Conservation (phyloP, 2,888 invertebrate genomes). For the Hanleya hanleyi region DNA sequence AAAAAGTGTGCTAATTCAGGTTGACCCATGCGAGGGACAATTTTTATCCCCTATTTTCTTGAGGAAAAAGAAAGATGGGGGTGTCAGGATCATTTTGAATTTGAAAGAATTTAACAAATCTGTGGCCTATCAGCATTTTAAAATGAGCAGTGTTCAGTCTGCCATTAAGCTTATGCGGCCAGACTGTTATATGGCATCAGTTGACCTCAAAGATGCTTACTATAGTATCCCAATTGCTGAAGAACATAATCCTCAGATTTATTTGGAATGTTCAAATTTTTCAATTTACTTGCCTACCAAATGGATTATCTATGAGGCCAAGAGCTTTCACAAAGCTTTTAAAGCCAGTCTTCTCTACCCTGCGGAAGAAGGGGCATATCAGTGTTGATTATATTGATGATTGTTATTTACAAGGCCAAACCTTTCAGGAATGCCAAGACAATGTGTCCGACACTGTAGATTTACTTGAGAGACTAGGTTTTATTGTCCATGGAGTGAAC, state of each 20-base stretch:
- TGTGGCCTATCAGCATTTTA: conserved; percentile 20
- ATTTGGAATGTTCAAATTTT: conserved; percentile 26
- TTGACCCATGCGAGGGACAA: not conserved
- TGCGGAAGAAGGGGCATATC: conserved; percentile 26
- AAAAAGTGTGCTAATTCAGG: conserved; percentile 1
- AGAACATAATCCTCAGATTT: conserved; percentile 30
- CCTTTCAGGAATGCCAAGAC: not conserved
- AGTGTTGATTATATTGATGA: conserved; percentile 29
- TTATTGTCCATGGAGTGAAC: conserved; percentile 29
- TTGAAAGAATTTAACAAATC: conserved; percentile 19
- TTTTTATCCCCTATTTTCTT: conserved; percentile 18
- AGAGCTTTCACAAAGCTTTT: conserved; percentile 38
- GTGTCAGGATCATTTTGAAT: conserved; percentile 14
- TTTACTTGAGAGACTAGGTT: conserved; percentile 11
- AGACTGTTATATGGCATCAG: conserved; percentile 29
- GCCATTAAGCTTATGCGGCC: conserved; percentile 24
- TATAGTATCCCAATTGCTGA: conserved; percentile 25
- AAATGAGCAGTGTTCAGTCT: conserved; percentile 34
- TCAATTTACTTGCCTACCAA: conserved; percentile 33
- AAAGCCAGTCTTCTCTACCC: conserved; percentile 32
- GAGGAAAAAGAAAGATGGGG: conserved; percentile 12
- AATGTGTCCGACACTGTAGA: conserved; percentile 13
- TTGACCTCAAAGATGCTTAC: conserved; percentile 37
- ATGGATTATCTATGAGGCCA: conserved; percentile 34
- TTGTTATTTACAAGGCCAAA: conserved; percentile 13